Evolutionary conservation across 2,797 vertebrate species (phyloP).

Genomic region (Spinus pinus): DNA sequence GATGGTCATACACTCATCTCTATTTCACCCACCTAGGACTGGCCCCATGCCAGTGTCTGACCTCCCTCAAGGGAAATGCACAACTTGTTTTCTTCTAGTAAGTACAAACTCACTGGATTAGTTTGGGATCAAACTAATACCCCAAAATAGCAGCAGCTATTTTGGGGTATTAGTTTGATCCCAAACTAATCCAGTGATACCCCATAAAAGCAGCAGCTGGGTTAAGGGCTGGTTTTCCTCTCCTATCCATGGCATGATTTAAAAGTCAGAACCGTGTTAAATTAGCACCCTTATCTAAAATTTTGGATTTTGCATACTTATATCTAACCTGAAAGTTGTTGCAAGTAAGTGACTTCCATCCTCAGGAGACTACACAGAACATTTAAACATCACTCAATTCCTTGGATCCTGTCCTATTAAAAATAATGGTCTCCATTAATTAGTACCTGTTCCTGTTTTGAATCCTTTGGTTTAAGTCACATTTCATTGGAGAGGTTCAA

Average conservation of each 20-base stretch:
- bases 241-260: not conserved
- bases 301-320: not conserved
- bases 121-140: not conserved
- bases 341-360: not conserved
- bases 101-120: not conserved
- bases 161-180: too few relatives aligned
- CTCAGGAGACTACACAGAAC: not conserved
- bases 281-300: not conserved
- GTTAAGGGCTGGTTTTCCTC: not conserved
- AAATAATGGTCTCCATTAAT: conserved; percentile 50
- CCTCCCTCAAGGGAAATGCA: not conserved
- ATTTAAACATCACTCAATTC: not conserved
- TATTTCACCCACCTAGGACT: not conserved
- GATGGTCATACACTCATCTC: not conserved
- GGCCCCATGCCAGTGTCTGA: not conserved
- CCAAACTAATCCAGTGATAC: too few relatives aligned
- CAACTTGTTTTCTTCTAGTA: not conserved
- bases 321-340: not conserved
- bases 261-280: not conserved
- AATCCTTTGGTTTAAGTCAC: not conserved
- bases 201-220: not conserved
- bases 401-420: conserved; percentile 15
- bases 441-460: conserved; percentile 26
- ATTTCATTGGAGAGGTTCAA: conserved; percentile 38
- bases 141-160: not conserved